Base-by-base conservation (phyloP, 2,797 vertebrate genomes). In the Arctocebus calabarensis region DNA sequence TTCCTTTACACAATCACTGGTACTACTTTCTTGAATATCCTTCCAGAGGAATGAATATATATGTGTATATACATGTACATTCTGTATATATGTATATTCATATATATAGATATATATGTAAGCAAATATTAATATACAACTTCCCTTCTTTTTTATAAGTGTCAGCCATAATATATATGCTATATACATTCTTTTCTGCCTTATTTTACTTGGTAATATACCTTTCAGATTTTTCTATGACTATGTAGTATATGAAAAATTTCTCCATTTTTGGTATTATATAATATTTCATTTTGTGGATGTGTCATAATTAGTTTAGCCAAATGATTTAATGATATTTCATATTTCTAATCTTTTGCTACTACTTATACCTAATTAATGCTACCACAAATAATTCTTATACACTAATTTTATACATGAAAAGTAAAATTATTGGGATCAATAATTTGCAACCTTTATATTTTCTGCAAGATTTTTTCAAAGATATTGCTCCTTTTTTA, bases 381-480 rank as follows among this genome's bases (percentile, higher is more conserved):
- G 59, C 71, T 92, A 34, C 90, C 68, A 87, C 12, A 86, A 90
- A 86, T 27, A 16, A 90, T 74, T 93, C 74, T 73, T 68, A 78
- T 19, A 90, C 7, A 71, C 8, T 81, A 73, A 94, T 74, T 95
- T 66, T 84, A 29, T 17, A 94, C 20, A 61, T 66, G 74, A 70
- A 91, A 95, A 94, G 40, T 23, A 1, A 27, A 90, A 92, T 23
- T 90, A 34, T 75, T 96, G 71, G 71, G 17, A 45, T 84, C 32
- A 81, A 57, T 48, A 91, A 86, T 34, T 83, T 94, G 13, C 9
- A 74, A 81, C 55, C 78, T 93, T 94, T 88, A 83, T 62, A 64
- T 37, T 93, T 86, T 93, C 64, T 94, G 64, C 93, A 92, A 90
- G 89, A 77, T 64, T 82, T 1, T 94, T 34, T 16, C n/a, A 48